Evolutionary conservation across 2,888 invertebrate species (phyloP).

Genomic region (Trissolcus japonicus): DNA sequence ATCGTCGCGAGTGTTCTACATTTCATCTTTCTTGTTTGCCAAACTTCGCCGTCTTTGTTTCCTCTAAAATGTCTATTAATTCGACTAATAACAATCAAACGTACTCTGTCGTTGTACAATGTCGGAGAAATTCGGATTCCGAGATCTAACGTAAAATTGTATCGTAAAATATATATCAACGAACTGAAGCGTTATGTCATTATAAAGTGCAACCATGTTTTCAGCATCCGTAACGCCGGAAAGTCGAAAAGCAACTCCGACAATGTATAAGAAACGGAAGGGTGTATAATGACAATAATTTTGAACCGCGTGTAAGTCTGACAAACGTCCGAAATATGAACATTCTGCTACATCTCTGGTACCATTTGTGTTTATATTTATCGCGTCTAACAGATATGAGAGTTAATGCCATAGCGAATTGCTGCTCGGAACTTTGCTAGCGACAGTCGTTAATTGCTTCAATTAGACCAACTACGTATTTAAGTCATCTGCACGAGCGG

Average conservation of each 20-base stretch:
- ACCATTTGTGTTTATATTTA: not conserved
- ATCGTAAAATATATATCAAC: slow-evolving; percentile 17
- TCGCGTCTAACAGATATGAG: slow-evolving; percentile 16
- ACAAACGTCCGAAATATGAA: slow-evolving; percentile 16
- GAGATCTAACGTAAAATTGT: slow-evolving; percentile 4
- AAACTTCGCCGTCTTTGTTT: slow-evolving; percentile 1
- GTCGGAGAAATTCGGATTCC: not conserved
- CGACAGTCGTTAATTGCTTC: slow-evolving; percentile 40
- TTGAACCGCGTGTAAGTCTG: slow-evolving; percentile 16
- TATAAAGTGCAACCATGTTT: slow-evolving; percentile 30
- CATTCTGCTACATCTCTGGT: not conserved
- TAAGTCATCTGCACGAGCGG: slow-evolving; percentile 14
- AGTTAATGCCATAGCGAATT: slow-evolving; percentile 16
- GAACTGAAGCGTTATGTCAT: slow-evolving; percentile 22
- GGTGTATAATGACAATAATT: slow-evolving; percentile 38
- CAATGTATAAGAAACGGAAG: slow-evolving; percentile 18
- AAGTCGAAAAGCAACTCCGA: slow-evolving; percentile 5
- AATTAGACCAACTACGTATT: slow-evolving; percentile 40
- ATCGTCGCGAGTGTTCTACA: not conserved
- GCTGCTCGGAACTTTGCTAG: slow-evolving; percentile 23
- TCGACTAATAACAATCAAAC: slow-evolving; percentile 1
- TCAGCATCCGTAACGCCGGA: slow-evolving; percentile 19
- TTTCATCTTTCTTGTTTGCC: not conserved
- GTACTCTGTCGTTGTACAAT: too few relatives aligned
- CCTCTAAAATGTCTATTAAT: slow-evolving; percentile 5